Percentiles rank a stretch among this genome's conserved stretches.
Conservation (phyloP, 2,797 vertebrate species). For the Coregonus suidteri region DNA sequence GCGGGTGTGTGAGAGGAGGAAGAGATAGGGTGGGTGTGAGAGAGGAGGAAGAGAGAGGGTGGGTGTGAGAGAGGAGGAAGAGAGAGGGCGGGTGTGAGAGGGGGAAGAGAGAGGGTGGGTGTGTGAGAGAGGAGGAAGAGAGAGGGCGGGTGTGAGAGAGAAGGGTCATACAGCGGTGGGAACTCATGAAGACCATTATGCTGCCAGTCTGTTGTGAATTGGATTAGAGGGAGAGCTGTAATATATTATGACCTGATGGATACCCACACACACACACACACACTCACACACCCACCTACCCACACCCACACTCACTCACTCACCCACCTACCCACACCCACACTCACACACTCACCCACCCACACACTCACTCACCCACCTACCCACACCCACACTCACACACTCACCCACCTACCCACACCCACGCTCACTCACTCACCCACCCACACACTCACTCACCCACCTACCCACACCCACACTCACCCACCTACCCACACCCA, state of each 20-base stretch:
- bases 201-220: conserved; percentile 23
- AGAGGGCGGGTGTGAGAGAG: neutral
- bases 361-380: too few relatives aligned
- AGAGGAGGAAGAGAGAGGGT: too few relatives aligned
- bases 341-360: too few relatives aligned
- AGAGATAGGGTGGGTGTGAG: too few relatives aligned
- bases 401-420: neutral
- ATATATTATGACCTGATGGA: neutral
- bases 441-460: neutral
- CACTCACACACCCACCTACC: neutral
- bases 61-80: too few relatives aligned
- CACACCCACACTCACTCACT: neutral
- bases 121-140: neutral
- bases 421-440: neutral
- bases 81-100: too few relatives aligned
- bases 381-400: neutral
- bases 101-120: too few relatives aligned
- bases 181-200: conserved; percentile 12
- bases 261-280: neutral
- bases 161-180: conserved; percentile 22
- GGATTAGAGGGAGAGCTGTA: conserved; percentile 21
- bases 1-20: too few relatives aligned
- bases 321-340: too few relatives aligned
- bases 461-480: too few relatives aligned
- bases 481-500: too few relatives aligned